Base-by-base conservation (phyloP, 1,140 invertebrate genomes). In the Orius insidiosus region DNA sequence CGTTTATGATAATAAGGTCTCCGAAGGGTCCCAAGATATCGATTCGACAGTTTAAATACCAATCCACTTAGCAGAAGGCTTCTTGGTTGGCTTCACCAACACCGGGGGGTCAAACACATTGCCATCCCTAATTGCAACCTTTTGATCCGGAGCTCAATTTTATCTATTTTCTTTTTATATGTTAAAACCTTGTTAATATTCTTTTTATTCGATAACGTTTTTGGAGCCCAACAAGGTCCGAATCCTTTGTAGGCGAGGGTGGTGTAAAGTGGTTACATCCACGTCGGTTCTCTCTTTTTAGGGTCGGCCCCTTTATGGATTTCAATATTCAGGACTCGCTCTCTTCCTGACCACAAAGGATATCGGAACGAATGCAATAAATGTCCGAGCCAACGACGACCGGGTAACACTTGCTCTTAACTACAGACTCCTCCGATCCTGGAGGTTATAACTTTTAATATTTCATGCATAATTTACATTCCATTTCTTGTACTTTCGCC, bases 231-330 rank as follows among this genome's bases (percentile, higher is more conserved):
- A 15, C 35, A n/a, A 15, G 35, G 35, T 36, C 35, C n/a, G 35
- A 36, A 9, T 15, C 35, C 35, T 15, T 11, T n/a, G 35, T 36
- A 11, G 35, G 9, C n/a, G 9, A 15, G 35, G 35, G n/a, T n/a
- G 35, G 35, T 36, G 35, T 36, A 36, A 36, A 36, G 35, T 36
- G 35, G 35, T 36, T 36, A 36, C 14, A 36, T 36, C 35, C 3
- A 24, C 24, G 24, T 24, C 24, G 3, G 3, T 36, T n/a, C 35
- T 15, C 35, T 15, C 35, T n/a, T n/a, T n/a, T 36, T n/a, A 11
- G 14, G 14, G 35, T n/a, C 35, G n/a, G n/a, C 35, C 14, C 35
- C 14, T 36, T 36, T 36, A 36, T 36, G 35, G 35, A 15, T 11
- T 36, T 36, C 35, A 36, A 36, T 36, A 36, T 36, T n/a, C 35